Evolutionary conservation across 2,888 invertebrate genomes (phyloP).

Genomic region (Alentia gelatinosa): DNA sequence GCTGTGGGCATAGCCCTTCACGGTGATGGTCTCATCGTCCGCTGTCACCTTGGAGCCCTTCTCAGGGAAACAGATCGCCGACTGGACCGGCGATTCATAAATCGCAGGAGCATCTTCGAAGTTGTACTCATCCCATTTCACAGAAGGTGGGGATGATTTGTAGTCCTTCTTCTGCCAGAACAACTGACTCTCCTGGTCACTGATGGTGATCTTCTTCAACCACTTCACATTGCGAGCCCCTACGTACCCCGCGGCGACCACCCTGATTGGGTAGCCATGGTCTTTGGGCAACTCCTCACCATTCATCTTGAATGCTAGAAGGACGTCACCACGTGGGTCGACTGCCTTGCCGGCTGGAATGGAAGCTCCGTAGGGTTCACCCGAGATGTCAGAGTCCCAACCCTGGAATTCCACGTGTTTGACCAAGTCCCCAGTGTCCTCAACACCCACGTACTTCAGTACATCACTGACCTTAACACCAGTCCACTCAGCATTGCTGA

Average conservation of each 20-base stretch:
- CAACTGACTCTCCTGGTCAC: constrained; percentile 90
- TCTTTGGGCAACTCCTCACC: constrained; percentile 90
- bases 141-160: constrained; percentile 83
- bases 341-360: constrained; percentile 86
- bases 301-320: constrained; percentile 98
- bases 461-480: constrained; percentile 78
- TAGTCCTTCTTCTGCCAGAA: constrained; percentile 99
- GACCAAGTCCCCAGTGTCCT: constrained; percentile 73
- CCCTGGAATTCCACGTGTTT: constrained; percentile 81
- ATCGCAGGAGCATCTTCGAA: constrained; percentile 91
- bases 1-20: constrained; percentile 85
- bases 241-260: constrained; percentile 95
- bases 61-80: constrained; percentile 92
- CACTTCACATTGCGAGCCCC: constrained; percentile 98
- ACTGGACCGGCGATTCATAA: constrained; percentile 94
- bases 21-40: constrained; percentile 70
- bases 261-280: constrained; percentile 94
- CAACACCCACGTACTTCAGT: constrained; percentile 78
- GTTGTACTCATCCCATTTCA: constrained; percentile 93
- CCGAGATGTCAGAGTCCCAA: constrained; percentile 91
- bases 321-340: constrained; percentile 87
- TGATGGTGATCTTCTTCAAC: constrained; percentile 90
- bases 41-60: constrained; percentile 81
- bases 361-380: constrained; percentile 91
- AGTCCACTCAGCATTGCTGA: constrained; percentile 89